Conservation (phyloP, 2,797 vertebrate genomes). For the Loriculus beryllinus region DNA sequence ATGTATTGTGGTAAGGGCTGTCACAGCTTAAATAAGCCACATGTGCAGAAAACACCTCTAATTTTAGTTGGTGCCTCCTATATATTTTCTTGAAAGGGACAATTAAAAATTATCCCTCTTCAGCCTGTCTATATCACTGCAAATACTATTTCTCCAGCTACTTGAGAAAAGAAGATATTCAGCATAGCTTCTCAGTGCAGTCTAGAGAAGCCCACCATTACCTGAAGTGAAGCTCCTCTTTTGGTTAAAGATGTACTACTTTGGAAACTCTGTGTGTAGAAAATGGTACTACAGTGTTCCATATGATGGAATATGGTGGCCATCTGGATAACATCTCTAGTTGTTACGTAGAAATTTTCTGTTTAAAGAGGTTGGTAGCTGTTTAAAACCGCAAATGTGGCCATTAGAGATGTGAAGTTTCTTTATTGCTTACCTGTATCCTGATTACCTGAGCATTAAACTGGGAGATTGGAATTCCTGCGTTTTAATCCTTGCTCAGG, state of each 20-base stretch:
- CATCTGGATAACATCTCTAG: neutral
- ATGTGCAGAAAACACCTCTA: neutral
- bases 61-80: neutral
- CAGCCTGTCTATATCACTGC: neutral
- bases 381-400: neutral
- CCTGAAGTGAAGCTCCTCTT: neutral
- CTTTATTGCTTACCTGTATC: neutral
- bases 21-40: neutral
- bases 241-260: accelerated
- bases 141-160: neutral
- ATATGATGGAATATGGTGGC: neutral
- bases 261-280: neutral
- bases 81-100: neutral
- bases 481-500: neutral
- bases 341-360: neutral
- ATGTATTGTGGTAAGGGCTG: neutral
- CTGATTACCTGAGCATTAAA: neutral
- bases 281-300: neutral
- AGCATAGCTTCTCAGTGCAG: neutral
- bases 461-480: neutral
- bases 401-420: neutral
- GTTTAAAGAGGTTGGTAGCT: neutral
- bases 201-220: neutral
- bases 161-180: neutral
- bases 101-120: neutral